Percentiles rank a stretch among this genome's conserved stretches.
phyloP scores from a whole-genome alignment of 1,140 invertebrate species.

The Euborellia annulipes region DNA sequence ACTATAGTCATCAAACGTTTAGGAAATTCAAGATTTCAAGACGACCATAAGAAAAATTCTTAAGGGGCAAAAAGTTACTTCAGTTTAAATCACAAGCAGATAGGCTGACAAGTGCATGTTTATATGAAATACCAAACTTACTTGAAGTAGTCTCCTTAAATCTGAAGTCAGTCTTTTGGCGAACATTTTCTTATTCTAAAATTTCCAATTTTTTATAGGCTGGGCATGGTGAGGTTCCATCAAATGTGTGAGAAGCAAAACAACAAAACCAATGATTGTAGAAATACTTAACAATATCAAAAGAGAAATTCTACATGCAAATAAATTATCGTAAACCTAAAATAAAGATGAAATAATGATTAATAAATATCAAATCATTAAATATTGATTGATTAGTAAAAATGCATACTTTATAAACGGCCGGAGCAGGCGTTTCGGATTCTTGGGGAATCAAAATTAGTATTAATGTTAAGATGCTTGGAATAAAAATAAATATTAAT shows the following conservation, averaged over 20 bases:
- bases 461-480: conserved; percentile 13
- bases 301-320: conserved; percentile 34
- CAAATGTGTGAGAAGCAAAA: conserved; percentile 33
- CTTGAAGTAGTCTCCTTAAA: too few relatives aligned
- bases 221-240: conserved; percentile 29
- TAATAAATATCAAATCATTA: conserved; percentile 6
- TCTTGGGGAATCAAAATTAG: conserved; percentile 16
- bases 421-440: conserved; percentile 19
- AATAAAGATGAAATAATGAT: conserved; percentile 13
- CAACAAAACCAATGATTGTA: conserved; percentile 28
- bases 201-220: conserved; percentile 27
- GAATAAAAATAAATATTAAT: conserved; percentile 33
- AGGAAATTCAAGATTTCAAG: too few relatives aligned
- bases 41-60: too few relatives aligned
- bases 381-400: neutral
- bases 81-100: too few relatives aligned
- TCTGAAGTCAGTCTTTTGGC: too few relatives aligned
- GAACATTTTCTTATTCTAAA: conserved; percentile 14
- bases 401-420: conserved; percentile 1
- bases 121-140: too few relatives aligned
- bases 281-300: conserved; percentile 30
- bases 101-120: too few relatives aligned
- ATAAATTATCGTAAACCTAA: conserved; percentile 38
- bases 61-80: too few relatives aligned
- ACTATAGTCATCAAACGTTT: too few relatives aligned